Evolutionary conservation across 35 echinoderm and acorn worm genomes (phyloP).

Genomic region (Ophiothrix spiculata): DNA sequence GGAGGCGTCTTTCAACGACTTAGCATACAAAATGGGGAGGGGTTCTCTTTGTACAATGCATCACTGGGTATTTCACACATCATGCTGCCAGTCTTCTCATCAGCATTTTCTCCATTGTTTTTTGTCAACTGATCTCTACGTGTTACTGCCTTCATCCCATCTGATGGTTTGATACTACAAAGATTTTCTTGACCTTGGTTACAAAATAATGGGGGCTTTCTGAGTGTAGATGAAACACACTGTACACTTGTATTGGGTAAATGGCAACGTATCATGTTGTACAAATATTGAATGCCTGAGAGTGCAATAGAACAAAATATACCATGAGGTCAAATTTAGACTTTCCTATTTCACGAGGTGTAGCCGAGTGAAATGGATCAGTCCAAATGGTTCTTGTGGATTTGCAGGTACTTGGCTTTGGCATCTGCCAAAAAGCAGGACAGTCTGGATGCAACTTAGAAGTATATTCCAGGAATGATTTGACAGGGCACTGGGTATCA

Average conservation of each 20-base stretch:
- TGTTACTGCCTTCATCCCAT: slow-evolving; percentile 11
- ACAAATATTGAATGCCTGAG: no score
- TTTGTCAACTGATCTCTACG: slow-evolving; percentile 11
- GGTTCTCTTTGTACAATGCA: no score
- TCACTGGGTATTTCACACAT: slow-evolving; percentile 33
- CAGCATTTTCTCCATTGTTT: slow-evolving; percentile 29
- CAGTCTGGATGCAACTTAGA: slow-evolving; percentile 39
- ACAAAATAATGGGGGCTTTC: no score
- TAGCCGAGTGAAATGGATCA: no score
- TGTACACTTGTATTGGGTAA: no score
- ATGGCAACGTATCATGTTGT: no score
- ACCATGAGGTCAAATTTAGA: no score
- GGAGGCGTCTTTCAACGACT: no score
- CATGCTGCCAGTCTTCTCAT: background rate
- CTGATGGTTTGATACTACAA: slow-evolving; percentile 22
- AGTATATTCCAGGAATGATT: slow-evolving; percentile 28
- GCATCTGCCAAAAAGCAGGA: slow-evolving; percentile 41
- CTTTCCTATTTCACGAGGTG: no score
- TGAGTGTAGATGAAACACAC: no score
- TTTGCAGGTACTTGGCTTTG: background rate
- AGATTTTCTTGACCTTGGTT: slow-evolving; percentile 32
- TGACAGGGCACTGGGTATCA: slow-evolving; percentile 11
- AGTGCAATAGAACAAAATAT: no score
- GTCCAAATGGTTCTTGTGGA: background rate
- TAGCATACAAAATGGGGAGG: no score